phyloP scores from a whole-genome alignment of 92 coral and sea anemone genomes.

The Zoanthus sansibaricus region DNA sequence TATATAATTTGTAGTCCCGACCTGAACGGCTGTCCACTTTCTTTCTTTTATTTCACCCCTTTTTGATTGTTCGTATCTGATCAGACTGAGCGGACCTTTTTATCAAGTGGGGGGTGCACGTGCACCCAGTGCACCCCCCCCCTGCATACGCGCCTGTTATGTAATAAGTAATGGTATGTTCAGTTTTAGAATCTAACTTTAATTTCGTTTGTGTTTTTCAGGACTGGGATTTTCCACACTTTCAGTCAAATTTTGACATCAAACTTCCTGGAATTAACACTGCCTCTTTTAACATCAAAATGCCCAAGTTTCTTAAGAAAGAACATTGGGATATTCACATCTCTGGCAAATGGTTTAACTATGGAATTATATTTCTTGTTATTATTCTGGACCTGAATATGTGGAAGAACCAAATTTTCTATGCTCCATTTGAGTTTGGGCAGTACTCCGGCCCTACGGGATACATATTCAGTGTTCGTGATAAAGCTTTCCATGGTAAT shows the following conservation, averaged over 20 bases:
- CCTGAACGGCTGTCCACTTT: no score
- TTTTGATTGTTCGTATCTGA: no score
- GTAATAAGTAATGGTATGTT: neutral
- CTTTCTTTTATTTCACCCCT: no score
- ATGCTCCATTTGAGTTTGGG: conserved; percentile 89
- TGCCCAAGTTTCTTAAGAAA: conserved; percentile 85
- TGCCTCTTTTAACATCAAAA: conserved; percentile 73
- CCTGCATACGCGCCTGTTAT: neutral
- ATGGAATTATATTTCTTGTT: conserved; percentile 93
- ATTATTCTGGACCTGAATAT: conserved; percentile 95
- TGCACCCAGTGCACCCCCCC: no score
- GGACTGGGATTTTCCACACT: conserved; percentile 99
- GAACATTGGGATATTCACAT: conserved; percentile 95
- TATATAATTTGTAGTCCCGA: no score
- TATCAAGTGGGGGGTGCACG: no score
- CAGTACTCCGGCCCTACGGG: conserved; percentile 82
- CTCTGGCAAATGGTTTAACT: conserved; percentile 98
- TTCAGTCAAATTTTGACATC: conserved; percentile 89
- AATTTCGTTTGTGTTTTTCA: neutral
- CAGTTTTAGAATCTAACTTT: neutral
- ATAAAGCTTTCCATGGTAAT: conserved; percentile 78
- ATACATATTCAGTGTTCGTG: conserved; percentile 75
- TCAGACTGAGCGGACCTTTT: neutral
- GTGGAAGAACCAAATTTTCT: conserved; percentile 99
- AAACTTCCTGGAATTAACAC: conserved; percentile 97